A percentile compares a stretch with the other conserved stretches of the same genome.
phyloP scores from a whole-genome alignment of 37 sponge, comb jelly and placozoan genomes.

The Theonella swinhoei region DNA sequence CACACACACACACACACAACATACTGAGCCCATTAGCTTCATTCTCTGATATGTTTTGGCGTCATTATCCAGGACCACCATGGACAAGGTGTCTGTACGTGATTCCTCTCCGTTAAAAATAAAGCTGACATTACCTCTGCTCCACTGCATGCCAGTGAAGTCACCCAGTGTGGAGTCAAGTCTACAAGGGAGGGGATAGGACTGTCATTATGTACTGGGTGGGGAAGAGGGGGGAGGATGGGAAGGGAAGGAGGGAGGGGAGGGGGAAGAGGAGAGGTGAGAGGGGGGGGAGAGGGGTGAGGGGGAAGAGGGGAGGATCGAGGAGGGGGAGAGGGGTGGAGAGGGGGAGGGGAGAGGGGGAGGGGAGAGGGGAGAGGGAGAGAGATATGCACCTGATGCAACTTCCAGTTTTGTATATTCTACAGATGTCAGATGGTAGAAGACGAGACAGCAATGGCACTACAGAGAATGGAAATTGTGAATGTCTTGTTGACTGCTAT shows the following conservation, averaged over 20 bases:
- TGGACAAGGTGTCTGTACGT: constrained; percentile 38
- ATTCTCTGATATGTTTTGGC: constrained; percentile 62
- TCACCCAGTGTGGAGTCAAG: constrained; percentile 86
- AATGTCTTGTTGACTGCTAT: too few species aligned
- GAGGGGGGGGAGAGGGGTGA: not conserved
- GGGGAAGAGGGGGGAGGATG: not conserved
- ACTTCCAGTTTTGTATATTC: constrained; percentile 76
- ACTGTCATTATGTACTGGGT: too few species aligned
- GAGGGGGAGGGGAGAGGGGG: not conserved
- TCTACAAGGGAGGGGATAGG: constrained; percentile 34
- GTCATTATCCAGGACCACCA: constrained; percentile 83
- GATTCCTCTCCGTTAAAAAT: constrained; percentile 83
- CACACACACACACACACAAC: too few species aligned
- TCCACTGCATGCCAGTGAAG: constrained; percentile 91
- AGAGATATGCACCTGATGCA: constrained; percentile 55
- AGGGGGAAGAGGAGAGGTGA: not conserved
- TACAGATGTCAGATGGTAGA: constrained; percentile 85
- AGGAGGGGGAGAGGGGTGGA: not conserved
- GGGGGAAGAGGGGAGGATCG: not conserved
- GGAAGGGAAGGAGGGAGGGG: not conserved
- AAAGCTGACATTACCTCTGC: constrained; percentile 85
- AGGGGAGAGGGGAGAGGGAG: not conserved
- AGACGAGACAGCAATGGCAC: constrained; percentile 88
- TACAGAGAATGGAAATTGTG: constrained; percentile 16
- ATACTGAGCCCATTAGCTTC: constrained; percentile 56